These are phyloP conservation scores for Lindbergichthys nudifrons DNA, from an alignment of 2,797 vertebrate genomes.

Conservation along the genomic window DNA sequence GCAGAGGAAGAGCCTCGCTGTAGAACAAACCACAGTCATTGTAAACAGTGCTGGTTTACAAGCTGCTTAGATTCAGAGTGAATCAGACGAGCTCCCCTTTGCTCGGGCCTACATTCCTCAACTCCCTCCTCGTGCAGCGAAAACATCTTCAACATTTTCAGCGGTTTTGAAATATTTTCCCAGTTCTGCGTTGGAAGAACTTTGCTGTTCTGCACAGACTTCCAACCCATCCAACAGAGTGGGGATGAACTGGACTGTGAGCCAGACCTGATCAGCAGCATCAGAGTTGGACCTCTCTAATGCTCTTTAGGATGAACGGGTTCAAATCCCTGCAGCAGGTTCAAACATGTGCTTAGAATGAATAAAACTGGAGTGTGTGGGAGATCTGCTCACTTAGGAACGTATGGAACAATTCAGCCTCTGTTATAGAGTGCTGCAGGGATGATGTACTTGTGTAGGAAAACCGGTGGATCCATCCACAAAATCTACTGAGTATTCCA, in stretches of 20 bases:
- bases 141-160: background rate
- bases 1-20: constrained; percentile 11
- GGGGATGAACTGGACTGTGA: background rate
- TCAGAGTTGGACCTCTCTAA: too few species aligned
- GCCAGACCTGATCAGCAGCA: background rate
- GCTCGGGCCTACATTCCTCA: constrained; percentile 51
- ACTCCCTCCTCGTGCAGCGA: background rate
- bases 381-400: too few species aligned
- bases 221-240: background rate
- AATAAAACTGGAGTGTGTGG: too few species aligned
- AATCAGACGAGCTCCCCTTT: constrained; percentile 40
- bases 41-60: constrained; percentile 44
- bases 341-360: too few species aligned
- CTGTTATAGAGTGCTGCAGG: too few species aligned
- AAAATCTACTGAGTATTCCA: too few species aligned
- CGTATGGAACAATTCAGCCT: too few species aligned
- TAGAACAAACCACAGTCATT: constrained; percentile 13
- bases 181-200: background rate
- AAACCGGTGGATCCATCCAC: too few species aligned
- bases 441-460: too few species aligned
- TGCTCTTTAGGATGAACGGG: too few species aligned
- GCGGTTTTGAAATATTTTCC: background rate
- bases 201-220: background rate
- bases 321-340: too few species aligned
- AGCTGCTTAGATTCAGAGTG: constrained; percentile 58